A percentile compares a stretch with the other conserved stretches of the same genome.
Evolutionary conservation across 2,113 vertebrate genomes (phyloP).

Genomic region (Tupaia chinensis): DNA sequence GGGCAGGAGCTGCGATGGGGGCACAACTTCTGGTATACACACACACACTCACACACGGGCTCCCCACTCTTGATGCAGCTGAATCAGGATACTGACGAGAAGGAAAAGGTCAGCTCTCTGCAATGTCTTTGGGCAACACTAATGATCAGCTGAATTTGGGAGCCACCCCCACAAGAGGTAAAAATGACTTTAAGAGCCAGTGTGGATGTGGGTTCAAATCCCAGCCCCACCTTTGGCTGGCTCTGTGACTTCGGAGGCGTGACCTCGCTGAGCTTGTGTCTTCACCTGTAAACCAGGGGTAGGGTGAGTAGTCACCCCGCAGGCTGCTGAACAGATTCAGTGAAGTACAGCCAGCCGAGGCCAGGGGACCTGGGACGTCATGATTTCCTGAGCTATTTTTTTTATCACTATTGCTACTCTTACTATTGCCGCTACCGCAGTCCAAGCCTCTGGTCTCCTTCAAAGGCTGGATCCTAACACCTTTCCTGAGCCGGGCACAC

Average conservation of each 20-base stretch:
- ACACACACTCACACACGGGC: neutral
- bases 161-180: neutral
- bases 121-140: too few relatives aligned
- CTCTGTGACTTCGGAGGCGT: neutral
- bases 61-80: neutral
- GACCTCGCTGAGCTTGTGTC: neutral
- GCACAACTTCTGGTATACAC: too few relatives aligned
- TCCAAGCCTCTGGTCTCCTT: neutral
- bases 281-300: neutral
- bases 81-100: neutral
- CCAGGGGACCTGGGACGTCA: neutral
- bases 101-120: neutral
- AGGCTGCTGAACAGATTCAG: too few relatives aligned
- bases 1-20: neutral
- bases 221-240: neutral
- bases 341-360: accelerated
- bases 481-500: neutral
- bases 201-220: neutral
- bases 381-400: neutral
- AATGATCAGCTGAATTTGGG: neutral
- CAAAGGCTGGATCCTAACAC: neutral
- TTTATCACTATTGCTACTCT: too few relatives aligned
- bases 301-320: neutral
- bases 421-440: neutral
- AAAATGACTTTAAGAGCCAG: neutral